A percentile compares a stretch with the other conserved stretches of the same genome.
These are phyloP conservation scores for Meloidogyne chitwoodi DNA, from an alignment of 1,140 invertebrate species.

Conservation along the genomic window DNA sequence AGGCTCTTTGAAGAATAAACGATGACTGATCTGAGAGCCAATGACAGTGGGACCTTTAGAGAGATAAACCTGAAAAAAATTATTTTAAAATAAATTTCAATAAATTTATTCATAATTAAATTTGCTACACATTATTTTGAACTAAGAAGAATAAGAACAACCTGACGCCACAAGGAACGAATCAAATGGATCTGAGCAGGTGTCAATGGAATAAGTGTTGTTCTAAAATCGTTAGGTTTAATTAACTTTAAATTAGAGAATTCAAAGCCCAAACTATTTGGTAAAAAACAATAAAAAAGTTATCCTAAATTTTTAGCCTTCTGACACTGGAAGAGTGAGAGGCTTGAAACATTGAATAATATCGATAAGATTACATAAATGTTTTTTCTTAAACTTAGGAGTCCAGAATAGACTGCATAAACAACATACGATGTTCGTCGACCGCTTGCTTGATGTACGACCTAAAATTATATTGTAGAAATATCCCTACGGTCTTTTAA, in stretches of 20 bases:
- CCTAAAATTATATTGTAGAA: constrained; percentile 35
- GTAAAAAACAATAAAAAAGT: no score
- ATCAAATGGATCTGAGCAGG: constrained; percentile 55
- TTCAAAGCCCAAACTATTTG: no score
- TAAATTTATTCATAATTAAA: neutral
- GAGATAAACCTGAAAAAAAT: constrained; percentile 35
- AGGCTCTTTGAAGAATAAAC: constrained; percentile 56
- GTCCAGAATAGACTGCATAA: no score
- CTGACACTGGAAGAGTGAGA: no score
- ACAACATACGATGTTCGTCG: constrained; percentile 42
- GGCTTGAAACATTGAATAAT: no score
- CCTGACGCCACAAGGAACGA: constrained; percentile 54
- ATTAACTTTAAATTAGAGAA: no score
- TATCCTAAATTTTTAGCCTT: no score
- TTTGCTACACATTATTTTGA: no score
- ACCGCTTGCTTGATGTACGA: constrained; percentile 45
- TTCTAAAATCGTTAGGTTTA: constrained; percentile 4
- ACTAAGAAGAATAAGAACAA: neutral
- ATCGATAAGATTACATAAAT: no score
- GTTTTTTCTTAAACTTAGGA: no score
- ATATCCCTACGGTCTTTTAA: no score
- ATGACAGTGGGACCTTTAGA: constrained; percentile 59
- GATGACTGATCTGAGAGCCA: constrained; percentile 52
- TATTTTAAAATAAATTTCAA: neutral
- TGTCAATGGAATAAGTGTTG: constrained; percentile 56